Percentiles rank a stretch among this genome's conserved stretches.
Evolutionary conservation across 2,113 vertebrate species (phyloP).

Genomic region (Forbesichthys agassizii): DNA sequence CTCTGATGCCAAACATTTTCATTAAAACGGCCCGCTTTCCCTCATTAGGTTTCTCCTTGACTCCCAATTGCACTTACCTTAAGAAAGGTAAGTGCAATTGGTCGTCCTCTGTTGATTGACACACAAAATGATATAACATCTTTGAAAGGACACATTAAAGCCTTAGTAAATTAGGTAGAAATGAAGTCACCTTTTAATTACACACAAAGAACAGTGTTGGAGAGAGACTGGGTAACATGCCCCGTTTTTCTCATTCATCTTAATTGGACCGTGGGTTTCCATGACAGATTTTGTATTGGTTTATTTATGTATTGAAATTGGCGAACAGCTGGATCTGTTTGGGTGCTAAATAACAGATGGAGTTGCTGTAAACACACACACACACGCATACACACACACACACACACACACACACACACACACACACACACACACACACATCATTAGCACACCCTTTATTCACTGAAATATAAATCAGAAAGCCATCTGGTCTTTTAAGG

Average conservation of each 20-base stretch:
- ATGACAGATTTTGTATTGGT: slow-evolving; percentile 4
- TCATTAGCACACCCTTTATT: neutral
- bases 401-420: neutral
- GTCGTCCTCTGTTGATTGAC: too few relatives aligned
- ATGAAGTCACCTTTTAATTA: neutral
- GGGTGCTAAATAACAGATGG: neutral
- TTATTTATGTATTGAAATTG: neutral
- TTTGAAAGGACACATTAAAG: too few relatives aligned
- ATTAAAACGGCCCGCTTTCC: neutral
- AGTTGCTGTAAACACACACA: neutral
- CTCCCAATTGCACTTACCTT: neutral
- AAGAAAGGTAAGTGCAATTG: too few relatives aligned
- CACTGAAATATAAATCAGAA: neutral
- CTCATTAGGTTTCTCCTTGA: slow-evolving; percentile 1
- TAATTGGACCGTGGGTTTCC: neutral
- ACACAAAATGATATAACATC: too few relatives aligned
- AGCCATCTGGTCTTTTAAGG: neutral
- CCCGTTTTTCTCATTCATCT: neutral
- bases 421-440: slow-evolving; percentile 12
- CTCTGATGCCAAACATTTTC: slow-evolving; percentile 4
- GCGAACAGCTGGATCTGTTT: slow-evolving; percentile 5
- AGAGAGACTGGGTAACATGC: neutral
- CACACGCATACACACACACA: slow-evolving; percentile 3
- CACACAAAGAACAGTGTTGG: neutral
- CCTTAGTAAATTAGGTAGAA: too few relatives aligned